These are phyloP conservation scores for Tachycineta bicolor DNA, from an alignment of 2,113 vertebrate species.

Conservation along the genomic window DNA sequence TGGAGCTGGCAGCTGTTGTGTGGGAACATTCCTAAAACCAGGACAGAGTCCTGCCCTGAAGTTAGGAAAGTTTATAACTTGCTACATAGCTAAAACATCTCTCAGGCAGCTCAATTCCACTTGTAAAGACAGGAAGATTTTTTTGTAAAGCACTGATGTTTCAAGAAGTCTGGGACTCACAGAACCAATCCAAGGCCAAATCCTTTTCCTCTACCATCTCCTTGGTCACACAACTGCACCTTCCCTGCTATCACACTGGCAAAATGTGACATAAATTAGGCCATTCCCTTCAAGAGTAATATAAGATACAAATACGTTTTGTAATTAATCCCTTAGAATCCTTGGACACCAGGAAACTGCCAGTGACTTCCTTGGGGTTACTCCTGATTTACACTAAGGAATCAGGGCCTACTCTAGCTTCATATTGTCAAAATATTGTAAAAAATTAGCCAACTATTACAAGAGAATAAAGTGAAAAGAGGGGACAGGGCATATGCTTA, in stretches of 20 bases:
- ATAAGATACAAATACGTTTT: background rate
- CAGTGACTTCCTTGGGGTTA: background rate
- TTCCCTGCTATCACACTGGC: background rate
- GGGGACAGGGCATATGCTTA: background rate
- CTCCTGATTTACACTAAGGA: background rate
- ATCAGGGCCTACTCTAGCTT: background rate
- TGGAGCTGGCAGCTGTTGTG: background rate
- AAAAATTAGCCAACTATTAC: background rate
- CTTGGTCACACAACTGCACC: background rate
- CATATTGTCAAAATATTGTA: background rate
- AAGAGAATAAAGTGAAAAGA: background rate
- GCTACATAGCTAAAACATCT: background rate
- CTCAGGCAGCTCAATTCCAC: background rate
- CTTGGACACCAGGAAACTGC: background rate
- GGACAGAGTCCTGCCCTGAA: background rate
- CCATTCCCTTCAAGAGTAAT: background rate
- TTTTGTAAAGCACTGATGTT: background rate
- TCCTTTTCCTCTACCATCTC: background rate
- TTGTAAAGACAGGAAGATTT: background rate
- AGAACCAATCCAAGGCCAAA: background rate
- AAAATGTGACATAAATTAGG: background rate
- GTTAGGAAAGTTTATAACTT: background rate
- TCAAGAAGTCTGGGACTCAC: background rate
- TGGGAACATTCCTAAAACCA: background rate
- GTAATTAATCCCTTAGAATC: background rate